phyloP scores from a whole-genome alignment of 2,113 vertebrate species.

The Oplegnathus fasciatus region DNA sequence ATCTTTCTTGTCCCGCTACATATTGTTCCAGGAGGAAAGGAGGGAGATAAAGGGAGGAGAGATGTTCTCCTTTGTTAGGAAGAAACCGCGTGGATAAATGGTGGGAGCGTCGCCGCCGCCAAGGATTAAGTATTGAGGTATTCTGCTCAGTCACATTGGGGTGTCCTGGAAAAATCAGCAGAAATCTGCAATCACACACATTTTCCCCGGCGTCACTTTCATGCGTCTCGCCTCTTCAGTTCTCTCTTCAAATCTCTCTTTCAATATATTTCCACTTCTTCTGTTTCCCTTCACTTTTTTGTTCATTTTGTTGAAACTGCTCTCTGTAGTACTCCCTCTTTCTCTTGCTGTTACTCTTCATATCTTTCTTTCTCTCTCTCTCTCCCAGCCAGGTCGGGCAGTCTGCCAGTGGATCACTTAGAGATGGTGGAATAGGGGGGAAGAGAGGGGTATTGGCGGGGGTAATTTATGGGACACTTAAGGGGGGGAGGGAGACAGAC shows the following conservation, averaged over 20 bases:
- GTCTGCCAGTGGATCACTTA: constrained; percentile 82
- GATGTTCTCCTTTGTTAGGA: constrained; percentile 50
- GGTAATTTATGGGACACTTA: constrained; percentile 71
- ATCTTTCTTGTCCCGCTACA: constrained; percentile 36
- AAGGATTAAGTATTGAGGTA: constrained; percentile 42
- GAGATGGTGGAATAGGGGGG: constrained; percentile 48
- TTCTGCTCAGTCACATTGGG: constrained; percentile 31
- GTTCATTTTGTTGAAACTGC: constrained; percentile 26
- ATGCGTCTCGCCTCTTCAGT: constrained; percentile 21
- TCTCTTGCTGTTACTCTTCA: constrained; percentile 35
- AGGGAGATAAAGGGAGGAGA: constrained; percentile 50
- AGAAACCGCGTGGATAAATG: constrained; percentile 34
- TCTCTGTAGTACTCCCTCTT: constrained; percentile 13
- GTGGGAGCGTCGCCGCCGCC: neutral
- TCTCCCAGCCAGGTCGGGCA: constrained; percentile 67
- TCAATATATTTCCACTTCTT: constrained; percentile 7
- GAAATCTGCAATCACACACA: constrained; percentile 37
- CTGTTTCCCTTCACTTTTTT: constrained; percentile 12
- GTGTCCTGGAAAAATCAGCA: constrained; percentile 18
- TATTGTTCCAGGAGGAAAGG: constrained; percentile 35
- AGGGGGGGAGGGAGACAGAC: neutral
- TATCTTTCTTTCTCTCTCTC: constrained; percentile 24
- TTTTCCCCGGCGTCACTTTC: constrained; percentile 29
- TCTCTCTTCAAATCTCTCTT: constrained; percentile 24
- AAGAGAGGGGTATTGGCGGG: constrained; percentile 15